Percentiles rank a stretch among this genome's conserved stretches.
These are phyloP conservation scores for Caenorhabditis wallacei DNA, from an alignment of 2,888 invertebrate genomes.

Conservation along the genomic window DNA sequence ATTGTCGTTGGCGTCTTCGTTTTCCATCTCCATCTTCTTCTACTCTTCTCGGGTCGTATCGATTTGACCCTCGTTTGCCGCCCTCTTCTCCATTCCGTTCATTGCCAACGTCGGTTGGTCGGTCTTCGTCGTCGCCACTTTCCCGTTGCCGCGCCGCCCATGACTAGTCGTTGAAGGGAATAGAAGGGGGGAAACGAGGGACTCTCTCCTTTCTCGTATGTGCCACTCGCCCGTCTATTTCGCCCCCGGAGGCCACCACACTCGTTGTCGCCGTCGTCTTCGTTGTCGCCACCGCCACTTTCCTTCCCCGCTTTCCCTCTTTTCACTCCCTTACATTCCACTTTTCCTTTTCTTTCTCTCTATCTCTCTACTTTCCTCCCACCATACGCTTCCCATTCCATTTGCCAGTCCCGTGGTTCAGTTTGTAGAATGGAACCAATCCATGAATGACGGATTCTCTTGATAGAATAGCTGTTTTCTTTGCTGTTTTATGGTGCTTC, in stretches of 20 bases:
- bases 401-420: constrained; percentile 43
- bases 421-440: constrained; percentile 14
- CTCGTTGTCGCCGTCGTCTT: constrained; percentile 38
- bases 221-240: constrained; percentile 56
- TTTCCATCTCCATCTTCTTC: constrained; percentile 28
- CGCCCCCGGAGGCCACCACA: constrained; percentile 62
- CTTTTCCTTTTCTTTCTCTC: constrained; percentile 23
- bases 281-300: constrained; percentile 42
- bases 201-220: constrained; percentile 53
- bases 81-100: constrained; percentile 50
- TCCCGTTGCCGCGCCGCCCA: constrained; percentile 54
- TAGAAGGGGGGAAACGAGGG: constrained; percentile 33
- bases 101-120: constrained; percentile 49
- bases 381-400: constrained; percentile 33
- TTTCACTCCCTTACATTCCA: constrained; percentile 50
- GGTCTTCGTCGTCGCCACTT: constrained; percentile 47
- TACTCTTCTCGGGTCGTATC: constrained; percentile 44
- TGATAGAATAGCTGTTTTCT: constrained; percentile 23
- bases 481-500: no score
- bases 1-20: constrained; percentile 12
- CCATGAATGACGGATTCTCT: no score
- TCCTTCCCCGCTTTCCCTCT: constrained; percentile 50
- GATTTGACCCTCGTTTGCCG: constrained; percentile 49
- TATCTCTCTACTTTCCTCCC: constrained; percentile 34
- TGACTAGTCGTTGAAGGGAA: constrained; percentile 46